A percentile compares a stretch with the other conserved stretches of the same genome.
Evolutionary conservation across 2,113 vertebrate species (phyloP).

Genomic region (Apus apus): DNA sequence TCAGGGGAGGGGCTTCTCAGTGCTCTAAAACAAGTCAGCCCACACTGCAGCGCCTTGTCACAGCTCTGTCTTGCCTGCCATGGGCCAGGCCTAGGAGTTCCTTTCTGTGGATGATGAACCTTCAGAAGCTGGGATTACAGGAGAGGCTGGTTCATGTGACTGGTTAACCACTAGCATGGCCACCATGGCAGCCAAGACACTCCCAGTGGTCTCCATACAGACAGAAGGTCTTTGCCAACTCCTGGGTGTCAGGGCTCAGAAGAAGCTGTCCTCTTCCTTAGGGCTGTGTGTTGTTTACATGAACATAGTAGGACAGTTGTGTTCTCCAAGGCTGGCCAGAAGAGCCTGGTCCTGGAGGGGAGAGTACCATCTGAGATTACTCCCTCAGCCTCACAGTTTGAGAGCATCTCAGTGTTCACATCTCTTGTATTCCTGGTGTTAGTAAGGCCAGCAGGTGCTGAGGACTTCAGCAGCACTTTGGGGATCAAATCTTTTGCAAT

Average conservation of each 20-base stretch:
- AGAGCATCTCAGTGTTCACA: background rate
- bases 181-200: background rate
- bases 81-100: background rate
- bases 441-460: background rate
- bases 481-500: background rate
- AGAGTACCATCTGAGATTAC: background rate
- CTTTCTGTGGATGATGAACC: background rate
- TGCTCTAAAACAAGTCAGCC: background rate
- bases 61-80: background rate
- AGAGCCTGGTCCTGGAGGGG: background rate
- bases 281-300: background rate
- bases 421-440: background rate
- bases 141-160: background rate
- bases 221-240: background rate
- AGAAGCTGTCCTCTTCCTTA: background rate
- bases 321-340: background rate
- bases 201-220: background rate
- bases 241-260: background rate
- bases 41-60: background rate
- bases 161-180: background rate
- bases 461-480: background rate
- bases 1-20: background rate
- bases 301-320: accelerated
- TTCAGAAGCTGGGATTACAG: background rate
- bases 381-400: background rate